Conservation (phyloP, 2,797 vertebrate species). For the Podarcis lilfordi region DNA sequence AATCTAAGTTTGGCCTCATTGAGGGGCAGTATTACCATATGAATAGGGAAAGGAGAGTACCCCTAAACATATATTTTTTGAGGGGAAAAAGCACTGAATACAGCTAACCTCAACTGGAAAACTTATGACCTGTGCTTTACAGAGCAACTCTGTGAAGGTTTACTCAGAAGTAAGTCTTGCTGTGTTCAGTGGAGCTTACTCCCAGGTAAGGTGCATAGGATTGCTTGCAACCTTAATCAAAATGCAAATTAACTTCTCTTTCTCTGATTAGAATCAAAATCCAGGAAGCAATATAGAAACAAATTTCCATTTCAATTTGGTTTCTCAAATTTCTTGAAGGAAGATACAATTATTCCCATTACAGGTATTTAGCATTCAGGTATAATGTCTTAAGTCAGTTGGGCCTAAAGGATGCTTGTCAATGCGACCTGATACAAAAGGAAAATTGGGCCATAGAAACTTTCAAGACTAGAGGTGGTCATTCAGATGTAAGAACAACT, state of each 20-base stretch:
- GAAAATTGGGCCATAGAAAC: not conserved
- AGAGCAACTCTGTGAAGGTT: not conserved
- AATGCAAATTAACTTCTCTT: not conserved
- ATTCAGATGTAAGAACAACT: not conserved
- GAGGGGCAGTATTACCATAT: too few species aligned
- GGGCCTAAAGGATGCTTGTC: not conserved
- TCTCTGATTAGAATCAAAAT: not conserved
- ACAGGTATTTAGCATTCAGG: not conserved
- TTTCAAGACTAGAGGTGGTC: not conserved
- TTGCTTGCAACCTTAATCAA: not conserved
- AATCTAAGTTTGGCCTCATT: too few species aligned
- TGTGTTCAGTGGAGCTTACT: not conserved
- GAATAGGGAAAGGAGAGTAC: too few species aligned
- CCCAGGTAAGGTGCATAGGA: not conserved
- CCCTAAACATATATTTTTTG: too few species aligned
- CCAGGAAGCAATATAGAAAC: constrained; percentile 3
- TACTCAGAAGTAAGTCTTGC: not conserved
- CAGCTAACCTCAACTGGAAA: constrained; percentile 21
- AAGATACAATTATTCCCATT: not conserved
- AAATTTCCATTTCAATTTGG: constrained; percentile 13
- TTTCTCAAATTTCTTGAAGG: not conserved
- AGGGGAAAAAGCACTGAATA: too few species aligned
- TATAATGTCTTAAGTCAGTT: not conserved
- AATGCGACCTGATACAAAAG: not conserved
- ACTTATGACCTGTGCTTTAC: constrained; percentile 21